Base-by-base conservation (phyloP, 2,888 invertebrate genomes). In the Calephelis perditalis region DNA sequence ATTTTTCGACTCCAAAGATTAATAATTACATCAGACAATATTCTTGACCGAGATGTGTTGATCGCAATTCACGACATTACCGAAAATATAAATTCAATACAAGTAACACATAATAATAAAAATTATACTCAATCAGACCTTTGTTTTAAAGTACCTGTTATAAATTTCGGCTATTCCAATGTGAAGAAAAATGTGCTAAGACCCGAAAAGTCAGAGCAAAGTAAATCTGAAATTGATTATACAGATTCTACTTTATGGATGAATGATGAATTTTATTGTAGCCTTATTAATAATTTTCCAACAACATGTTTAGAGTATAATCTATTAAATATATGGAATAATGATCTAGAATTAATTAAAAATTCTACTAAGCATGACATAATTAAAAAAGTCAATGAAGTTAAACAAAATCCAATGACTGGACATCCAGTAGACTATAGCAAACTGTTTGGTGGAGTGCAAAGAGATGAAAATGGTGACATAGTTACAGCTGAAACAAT, bases 281-380 rank as follows among this genome's bases (percentile, higher is more conserved):
- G 81, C 63, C 86, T 95, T 67, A 78, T 95, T 54, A 90, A 94
- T 68, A 88, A 81, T 62, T 91, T 95, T 73, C 91, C 92, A 64
- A 77, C 81, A 58, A 91, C 91, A 49, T 96, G 96, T 75, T 91
- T 93, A 62, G 87, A 93, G 65, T 81, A 91, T 67, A 95, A 93
- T 77, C 86, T 95, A 65, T 79, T 95, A 66, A 95, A 95, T 75
- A 79, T 96, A 67, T 96, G 95, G 95, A 88, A 92, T 54, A 94
- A 91, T 74, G 86, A 94, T 73, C 77, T 81, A 62, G 79, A 83
- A 44, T 68, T 82, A 64, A 91, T 95, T 60, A 75, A 76, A 37
- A 85, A 84, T 67, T 76, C 93, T 62, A 92, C 93, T 1, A 92
- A 91, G 70, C 78, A 92, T 61, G 93, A 95, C 63, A 94, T 96